Percentiles rank a stretch among this genome's conserved stretches.
phyloP scores from a whole-genome alignment of 2,888 invertebrate genomes.

The Ctenicera cuprea region DNA sequence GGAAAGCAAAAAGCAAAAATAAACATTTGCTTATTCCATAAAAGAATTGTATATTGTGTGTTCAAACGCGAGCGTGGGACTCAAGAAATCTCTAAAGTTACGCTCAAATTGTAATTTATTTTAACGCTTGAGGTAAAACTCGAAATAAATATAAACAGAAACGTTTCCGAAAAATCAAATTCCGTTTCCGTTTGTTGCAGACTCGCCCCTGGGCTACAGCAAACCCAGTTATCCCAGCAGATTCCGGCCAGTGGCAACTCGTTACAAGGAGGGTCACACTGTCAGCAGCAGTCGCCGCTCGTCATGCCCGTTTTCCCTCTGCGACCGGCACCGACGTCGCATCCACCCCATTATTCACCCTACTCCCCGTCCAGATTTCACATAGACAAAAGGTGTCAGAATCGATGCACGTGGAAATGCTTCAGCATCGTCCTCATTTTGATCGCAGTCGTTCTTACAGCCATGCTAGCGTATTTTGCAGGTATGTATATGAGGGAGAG shows the following conservation, averaged over 20 bases:
- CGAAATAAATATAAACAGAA: slow-evolving; percentile 52
- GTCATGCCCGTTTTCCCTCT: slow-evolving; percentile 93
- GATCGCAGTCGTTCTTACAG: slow-evolving; percentile 91
- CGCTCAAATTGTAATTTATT: slow-evolving; percentile 49
- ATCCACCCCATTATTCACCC: slow-evolving; percentile 89
- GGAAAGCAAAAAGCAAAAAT: slow-evolving; percentile 37
- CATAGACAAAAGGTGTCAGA: slow-evolving; percentile 95
- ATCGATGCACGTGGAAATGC: slow-evolving; percentile 97
- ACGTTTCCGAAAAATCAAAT: slow-evolving; percentile 52
- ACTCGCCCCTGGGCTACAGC: slow-evolving; percentile 74
- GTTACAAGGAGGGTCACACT: slow-evolving; percentile 77
- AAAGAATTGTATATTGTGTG: slow-evolving; percentile 39
- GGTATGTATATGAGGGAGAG: slow-evolving; percentile 76
- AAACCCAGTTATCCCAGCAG: slow-evolving; percentile 76
- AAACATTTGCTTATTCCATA: slow-evolving; percentile 44
- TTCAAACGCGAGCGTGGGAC: slow-evolving; percentile 31
- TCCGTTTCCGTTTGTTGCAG: slow-evolving; percentile 69
- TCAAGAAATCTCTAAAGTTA: slow-evolving; percentile 35
- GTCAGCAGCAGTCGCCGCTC: slow-evolving; percentile 84
- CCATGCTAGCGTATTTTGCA: slow-evolving; percentile 96
- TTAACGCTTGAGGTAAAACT: slow-evolving; percentile 48
- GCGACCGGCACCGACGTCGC: slow-evolving; percentile 77
- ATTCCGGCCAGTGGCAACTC: slow-evolving; percentile 79
- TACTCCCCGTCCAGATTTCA: slow-evolving; percentile 95
- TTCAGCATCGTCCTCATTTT: slow-evolving; percentile 95